These are phyloP conservation scores for Allygus modestus DNA, from an alignment of 2,888 invertebrate genomes.

Conservation along the genomic window DNA sequence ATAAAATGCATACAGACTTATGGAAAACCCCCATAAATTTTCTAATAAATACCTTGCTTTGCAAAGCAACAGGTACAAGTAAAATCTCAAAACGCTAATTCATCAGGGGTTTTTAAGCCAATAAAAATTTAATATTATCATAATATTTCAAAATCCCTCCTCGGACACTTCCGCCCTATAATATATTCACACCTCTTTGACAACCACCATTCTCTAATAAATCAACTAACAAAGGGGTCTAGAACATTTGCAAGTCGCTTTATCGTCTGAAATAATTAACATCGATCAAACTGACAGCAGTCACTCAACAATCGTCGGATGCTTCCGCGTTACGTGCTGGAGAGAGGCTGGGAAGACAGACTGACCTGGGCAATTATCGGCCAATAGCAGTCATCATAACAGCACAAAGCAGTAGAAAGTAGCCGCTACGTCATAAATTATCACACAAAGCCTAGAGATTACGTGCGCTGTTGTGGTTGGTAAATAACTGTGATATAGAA, in stretches of 20 bases:
- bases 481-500: background rate
- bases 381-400: constrained; percentile 49
- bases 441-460: constrained; percentile 33
- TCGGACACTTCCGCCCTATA: no score
- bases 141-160: no score
- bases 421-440: constrained; percentile 23
- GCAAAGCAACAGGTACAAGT: no score
- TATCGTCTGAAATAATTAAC: constrained; percentile 19
- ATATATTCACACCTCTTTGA: background rate
- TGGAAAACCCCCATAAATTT: no score
- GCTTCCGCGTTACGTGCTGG: constrained; percentile 18
- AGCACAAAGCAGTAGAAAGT: constrained; percentile 48
- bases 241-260: background rate
- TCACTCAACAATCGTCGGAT: background rate
- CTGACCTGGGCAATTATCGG: constrained; percentile 33
- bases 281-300: constrained; percentile 22
- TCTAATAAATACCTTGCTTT: no score
- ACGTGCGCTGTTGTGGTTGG: constrained; percentile 14
- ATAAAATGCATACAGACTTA: no score
- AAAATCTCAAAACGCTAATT: no score
- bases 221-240: background rate
- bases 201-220: background rate
- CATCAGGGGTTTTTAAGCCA: no score
- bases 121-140: no score
- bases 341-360: background rate